Base-by-base conservation (phyloP, 2,113 vertebrate genomes). In the Nothocercus julius region DNA sequence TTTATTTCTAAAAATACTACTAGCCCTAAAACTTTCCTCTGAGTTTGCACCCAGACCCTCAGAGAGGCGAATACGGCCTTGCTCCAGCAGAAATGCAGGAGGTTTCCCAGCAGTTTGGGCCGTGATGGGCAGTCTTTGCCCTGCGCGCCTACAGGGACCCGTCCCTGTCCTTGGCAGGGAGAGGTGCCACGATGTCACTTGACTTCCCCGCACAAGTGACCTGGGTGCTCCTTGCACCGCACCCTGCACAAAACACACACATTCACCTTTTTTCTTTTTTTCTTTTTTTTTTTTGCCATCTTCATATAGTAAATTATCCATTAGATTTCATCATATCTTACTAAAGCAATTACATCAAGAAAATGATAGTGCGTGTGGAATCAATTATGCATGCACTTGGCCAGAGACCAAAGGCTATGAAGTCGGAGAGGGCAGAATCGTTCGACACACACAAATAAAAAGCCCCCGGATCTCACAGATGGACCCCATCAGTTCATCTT, bases 371-470 rank as follows among this genome's bases (percentile, higher is more conserved):
- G 98, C 97, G 98, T 98, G 98, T 98, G 91, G 98, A 99, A 99
- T 99, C 98, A 99, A 99, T 99, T 99, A 99, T 99, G 99, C 98
- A 99, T 99, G 99, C 98, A 98, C 98, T 99, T 99, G 99, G 99
- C 98, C 98, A 82, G 98, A 98, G 99, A 99, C 99, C 99, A 99
- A 98, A 98, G 98, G 98, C 98, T 97, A 98, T 98, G 98, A 98
- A 99, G 98, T 98, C 97, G 96, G 98, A 98, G 98, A 99, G 98
- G 98, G 98, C 98, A 99, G 98, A 98, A 97, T 98, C 97, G 90
- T 97, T 98, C 97, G 95, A 98, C 98, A 98, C 98, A 98, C 98
- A 98, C 95, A 96, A 98, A 98, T 98, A 98, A 98, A 98, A 98
- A 98, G 97, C 97, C 98, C 98, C 98, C 98, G 98, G 98, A 98